Conservation (phyloP, 2,888 invertebrate species). For the Sarcophaga caerulescens region DNA sequence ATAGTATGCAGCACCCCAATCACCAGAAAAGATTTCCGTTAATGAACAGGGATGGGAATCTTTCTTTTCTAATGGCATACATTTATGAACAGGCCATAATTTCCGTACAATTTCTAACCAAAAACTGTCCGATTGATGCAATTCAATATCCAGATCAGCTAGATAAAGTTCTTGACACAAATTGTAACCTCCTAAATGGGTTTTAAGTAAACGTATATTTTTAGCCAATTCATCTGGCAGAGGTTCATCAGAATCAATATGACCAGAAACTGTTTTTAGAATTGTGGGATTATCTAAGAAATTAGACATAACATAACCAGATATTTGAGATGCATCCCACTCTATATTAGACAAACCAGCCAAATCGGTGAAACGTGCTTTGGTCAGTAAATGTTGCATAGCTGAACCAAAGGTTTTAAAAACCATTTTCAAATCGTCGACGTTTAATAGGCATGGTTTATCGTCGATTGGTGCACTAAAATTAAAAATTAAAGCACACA, state of each 20-base stretch:
- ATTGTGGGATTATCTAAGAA: slow-evolving; percentile 88
- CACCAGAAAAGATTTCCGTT: slow-evolving; percentile 90
- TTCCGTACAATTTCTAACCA: slow-evolving; percentile 91
- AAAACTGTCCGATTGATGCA: slow-evolving; percentile 88
- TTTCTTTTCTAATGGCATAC: slow-evolving; percentile 88
- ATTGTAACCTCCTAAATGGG: slow-evolving; percentile 90
- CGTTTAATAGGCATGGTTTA: slow-evolving; percentile 87
- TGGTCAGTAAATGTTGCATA: slow-evolving; percentile 92
- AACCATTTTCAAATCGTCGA: slow-evolving; percentile 88
- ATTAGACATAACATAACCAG: slow-evolving; percentile 90
- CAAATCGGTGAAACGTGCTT: slow-evolving; percentile 90
- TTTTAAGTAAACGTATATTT: slow-evolving; percentile 84
- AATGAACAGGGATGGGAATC: slow-evolving; percentile 94
- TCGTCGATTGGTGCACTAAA: slow-evolving; percentile 86
- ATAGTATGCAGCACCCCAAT: slow-evolving; percentile 93
- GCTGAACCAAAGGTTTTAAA: slow-evolving; percentile 94
- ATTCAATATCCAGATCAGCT: slow-evolving; percentile 90
- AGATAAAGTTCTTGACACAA: slow-evolving; percentile 91
- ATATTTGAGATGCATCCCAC: slow-evolving; percentile 95
- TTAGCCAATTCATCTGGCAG: slow-evolving; percentile 86
- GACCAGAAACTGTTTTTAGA: slow-evolving; percentile 86
- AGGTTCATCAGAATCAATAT: slow-evolving; percentile 88
- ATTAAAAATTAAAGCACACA: slow-evolving; percentile 92
- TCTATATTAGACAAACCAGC: slow-evolving; percentile 94
- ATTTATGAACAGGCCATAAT: slow-evolving; percentile 91